Evolutionary conservation across 2,113 vertebrate genomes (phyloP), one percentile per base, ranked within the genome.

Genomic region (Emydocephalus ijimae): DNA sequence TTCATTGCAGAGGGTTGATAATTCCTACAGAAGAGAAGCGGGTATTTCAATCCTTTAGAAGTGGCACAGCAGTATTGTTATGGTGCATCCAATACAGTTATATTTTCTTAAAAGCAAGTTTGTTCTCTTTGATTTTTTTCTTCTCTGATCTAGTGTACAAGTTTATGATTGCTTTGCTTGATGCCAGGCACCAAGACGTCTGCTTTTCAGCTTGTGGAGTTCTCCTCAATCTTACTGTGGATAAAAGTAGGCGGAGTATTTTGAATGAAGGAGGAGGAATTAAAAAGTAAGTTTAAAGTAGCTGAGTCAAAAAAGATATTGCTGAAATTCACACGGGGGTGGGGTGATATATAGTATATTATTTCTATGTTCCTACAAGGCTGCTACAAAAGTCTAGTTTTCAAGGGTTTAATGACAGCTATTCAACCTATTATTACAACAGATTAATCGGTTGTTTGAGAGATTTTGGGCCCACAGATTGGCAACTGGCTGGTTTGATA

Each of bases 121-220:
- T 39, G 2, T 85, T 89, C 2, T 85, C 39, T 92, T 69, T 87
- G 59, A 26, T 61, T 92, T 93, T 94, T 9, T 61, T 94, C 5
- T 50, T 86, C 90, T 92, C 48, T 89, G 91, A 95, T 90, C 91
- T 96, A 99, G 99, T 99, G 23, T 96, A 99, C 97, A 98, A 96
- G 96, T 99, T 99, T 93, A 61, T 98, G 92, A 97, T 99, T 52
- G 96, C 98, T 0, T 97, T 99, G 94, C 97, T 99, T 45, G 99
- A 99, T 96, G 98, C 98, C 20, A 98, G 98, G 97, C 98, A 98
- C 91, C 97, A 97, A n/a, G 98, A 99, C 26, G 95, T 99, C 94
- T 99, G 99, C 95, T 99, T 98, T 94, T 98, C 98, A 52, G 98
- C 98, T 94, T 99, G 98, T 91, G 99, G 99, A 85, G 98, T 99